A percentile compares a stretch with the other conserved stretches of the same genome.
Evolutionary conservation across 1,140 invertebrate genomes (phyloP).

Genomic region (Heliconius himera): DNA sequence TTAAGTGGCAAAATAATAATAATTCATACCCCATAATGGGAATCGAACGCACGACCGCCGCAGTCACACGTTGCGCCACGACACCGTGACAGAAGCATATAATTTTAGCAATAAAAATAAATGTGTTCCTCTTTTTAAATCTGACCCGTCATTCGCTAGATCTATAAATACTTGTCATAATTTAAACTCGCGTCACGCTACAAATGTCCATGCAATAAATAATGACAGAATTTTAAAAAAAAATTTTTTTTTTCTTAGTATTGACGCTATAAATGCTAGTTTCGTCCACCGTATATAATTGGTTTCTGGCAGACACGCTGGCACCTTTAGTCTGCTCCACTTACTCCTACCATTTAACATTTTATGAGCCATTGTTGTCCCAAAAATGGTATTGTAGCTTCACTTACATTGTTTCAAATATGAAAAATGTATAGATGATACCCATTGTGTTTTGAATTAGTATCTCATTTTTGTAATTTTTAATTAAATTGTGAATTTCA

Average conservation of each 20-base stretch:
- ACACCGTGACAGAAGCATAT: background rate
- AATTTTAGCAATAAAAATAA: background rate
- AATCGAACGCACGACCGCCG: too few relatives aligned
- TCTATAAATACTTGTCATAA: background rate
- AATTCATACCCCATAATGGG: too few relatives aligned
- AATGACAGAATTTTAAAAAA: background rate
- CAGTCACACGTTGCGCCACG: too few relatives aligned
- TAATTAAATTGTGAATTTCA: too few relatives aligned
- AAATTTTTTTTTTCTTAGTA: background rate
- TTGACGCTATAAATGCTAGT: background rate
- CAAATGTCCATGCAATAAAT: background rate
- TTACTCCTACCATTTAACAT: background rate
- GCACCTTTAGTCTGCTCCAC: background rate
- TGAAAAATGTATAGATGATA: too few relatives aligned
- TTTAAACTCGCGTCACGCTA: background rate
- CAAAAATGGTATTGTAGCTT: background rate
- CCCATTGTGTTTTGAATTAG: too few relatives aligned
- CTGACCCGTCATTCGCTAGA: background rate
- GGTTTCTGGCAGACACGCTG: slow-evolving; percentile 7
- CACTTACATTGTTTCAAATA: background rate
- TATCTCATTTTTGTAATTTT: too few relatives aligned
- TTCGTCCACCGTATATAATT: background rate
- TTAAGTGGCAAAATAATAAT: too few relatives aligned
- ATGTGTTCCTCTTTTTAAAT: background rate
- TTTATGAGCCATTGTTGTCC: background rate